Evolutionary conservation across 2,888 invertebrate genomes (phyloP), one percentile per base, ranked within the genome.

Genomic region (Cryptosula pallasiana): DNA sequence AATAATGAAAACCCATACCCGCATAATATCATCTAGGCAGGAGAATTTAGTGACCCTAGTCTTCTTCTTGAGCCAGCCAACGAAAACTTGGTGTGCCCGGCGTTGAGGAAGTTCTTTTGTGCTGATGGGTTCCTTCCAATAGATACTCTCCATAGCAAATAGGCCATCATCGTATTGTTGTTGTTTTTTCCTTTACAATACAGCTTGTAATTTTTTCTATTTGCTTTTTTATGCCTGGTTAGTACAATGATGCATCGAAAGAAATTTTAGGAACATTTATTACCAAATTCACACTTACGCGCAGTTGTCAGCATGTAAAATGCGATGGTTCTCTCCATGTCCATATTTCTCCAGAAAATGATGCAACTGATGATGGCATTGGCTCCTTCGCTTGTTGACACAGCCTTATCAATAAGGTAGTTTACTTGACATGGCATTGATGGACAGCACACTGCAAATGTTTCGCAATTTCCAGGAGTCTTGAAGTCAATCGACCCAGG

Each of bases 151-250:
- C 75, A 76, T 36, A 71, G 69, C 16, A 74, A 54, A 55, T 75
- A 75, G 72, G 71, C 72, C 35, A 76, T 25, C n/a, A 76, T 72
- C 55, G 69, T 72, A 29, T 73, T 73, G 71, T 77, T 76, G 32
- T 77, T 78, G 55, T 77, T 77, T 36, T 78, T 76, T 13, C 77
- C 76, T 9, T 25, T 55, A 55, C 16, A 55, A 55, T 3, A 55
- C 16, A 5, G 25, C 5, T 25, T 25, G 25, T 23, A n/a, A n/a
- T n/a, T n/a, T n/a, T n/a, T n/a, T n/a, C n/a, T n/a, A n/a, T n/a
- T n/a, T n/a, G n/a, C n/a, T n/a, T n/a, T n/a, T n/a, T n/a, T n/a
- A n/a, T n/a, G n/a, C n/a, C n/a, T n/a, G n/a, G n/a, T n/a, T n/a
- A n/a, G n/a, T n/a, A n/a, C n/a, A n/a, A n/a, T n/a, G n/a, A n/a